Evolutionary conservation across 2,113 vertebrate species (phyloP).

Genomic region (Heteronetta atricapilla): DNA sequence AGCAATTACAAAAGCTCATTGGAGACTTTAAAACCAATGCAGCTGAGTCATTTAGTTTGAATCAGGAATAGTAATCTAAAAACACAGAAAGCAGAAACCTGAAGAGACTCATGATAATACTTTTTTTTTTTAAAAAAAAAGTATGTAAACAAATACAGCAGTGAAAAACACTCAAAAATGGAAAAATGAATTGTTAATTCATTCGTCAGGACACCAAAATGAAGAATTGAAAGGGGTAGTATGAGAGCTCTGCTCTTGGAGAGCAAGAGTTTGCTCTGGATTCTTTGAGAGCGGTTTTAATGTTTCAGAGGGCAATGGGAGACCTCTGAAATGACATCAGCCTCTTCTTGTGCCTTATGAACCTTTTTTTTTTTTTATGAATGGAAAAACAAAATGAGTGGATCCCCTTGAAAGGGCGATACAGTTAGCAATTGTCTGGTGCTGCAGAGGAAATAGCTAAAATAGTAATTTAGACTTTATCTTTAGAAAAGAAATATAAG

Average conservation of each 20-base stretch:
- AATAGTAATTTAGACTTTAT: not conserved
- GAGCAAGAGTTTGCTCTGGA: not conserved
- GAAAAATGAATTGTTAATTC: not conserved
- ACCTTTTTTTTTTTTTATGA: not conserved
- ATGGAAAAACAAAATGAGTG: not conserved
- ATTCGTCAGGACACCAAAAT: not conserved
- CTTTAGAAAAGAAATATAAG: not conserved
- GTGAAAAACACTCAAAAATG: not conserved
- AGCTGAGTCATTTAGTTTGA: conserved; percentile 9
- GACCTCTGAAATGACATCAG: not conserved
- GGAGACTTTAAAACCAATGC: not conserved
- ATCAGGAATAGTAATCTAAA: not conserved
- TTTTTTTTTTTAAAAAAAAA: not conserved
- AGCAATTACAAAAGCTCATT: not conserved
- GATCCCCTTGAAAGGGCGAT: not conserved
- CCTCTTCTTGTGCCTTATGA: not conserved
- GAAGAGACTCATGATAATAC: not conserved
- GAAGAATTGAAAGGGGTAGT: not conserved
- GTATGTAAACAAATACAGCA: not conserved
- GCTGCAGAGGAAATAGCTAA: not conserved
- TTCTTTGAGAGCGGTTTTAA: not conserved
- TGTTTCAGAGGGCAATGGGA: not conserved
- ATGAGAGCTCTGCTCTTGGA: not conserved
- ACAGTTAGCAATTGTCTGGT: not conserved
- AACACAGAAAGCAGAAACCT: not conserved